Percentiles rank a stretch among this genome's conserved stretches.
Conservation (phyloP, 2,888 invertebrate species). For the Hyalella azteca region DNA sequence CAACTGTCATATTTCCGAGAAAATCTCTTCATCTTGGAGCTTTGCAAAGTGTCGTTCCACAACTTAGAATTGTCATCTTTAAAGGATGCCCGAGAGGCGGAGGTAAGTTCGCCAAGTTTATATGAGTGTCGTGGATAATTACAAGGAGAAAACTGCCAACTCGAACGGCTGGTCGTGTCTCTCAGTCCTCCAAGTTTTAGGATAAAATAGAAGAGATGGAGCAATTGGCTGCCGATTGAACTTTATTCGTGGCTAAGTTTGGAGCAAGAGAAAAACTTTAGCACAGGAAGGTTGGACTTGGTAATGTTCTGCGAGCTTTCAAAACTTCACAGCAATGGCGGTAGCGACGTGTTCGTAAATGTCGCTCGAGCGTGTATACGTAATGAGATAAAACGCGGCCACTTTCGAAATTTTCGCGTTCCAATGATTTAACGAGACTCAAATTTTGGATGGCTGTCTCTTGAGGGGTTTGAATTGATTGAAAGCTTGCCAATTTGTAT, state of each 20-base stretch:
- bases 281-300: neutral
- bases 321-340: neutral
- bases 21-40: conserved; percentile 35
- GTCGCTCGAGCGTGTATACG: neutral
- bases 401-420: too few species aligned
- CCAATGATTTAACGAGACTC: neutral
- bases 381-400: too few species aligned
- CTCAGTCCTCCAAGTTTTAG: conserved; percentile 17
- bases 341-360: neutral
- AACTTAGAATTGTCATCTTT: conserved; percentile 37
- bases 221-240: conserved; percentile 20
- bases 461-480: too few species aligned
- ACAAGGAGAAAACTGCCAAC: neutral
- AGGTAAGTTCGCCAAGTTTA: conserved; percentile 32
- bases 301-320: neutral
- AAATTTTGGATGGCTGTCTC: neutral
- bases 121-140: conserved; percentile 1
- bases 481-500: too few species aligned
- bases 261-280: neutral
- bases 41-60: conserved; percentile 31
- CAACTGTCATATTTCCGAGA: conserved; percentile 32
- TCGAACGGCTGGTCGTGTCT: conserved; percentile 30
- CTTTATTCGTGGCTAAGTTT: neutral
- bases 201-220: conserved; percentile 27
- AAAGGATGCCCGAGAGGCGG: conserved; percentile 25